Conservation (phyloP, 35 echinoderm and acorn worm genomes). For the Hemicentrotus pulcherrimus region DNA sequence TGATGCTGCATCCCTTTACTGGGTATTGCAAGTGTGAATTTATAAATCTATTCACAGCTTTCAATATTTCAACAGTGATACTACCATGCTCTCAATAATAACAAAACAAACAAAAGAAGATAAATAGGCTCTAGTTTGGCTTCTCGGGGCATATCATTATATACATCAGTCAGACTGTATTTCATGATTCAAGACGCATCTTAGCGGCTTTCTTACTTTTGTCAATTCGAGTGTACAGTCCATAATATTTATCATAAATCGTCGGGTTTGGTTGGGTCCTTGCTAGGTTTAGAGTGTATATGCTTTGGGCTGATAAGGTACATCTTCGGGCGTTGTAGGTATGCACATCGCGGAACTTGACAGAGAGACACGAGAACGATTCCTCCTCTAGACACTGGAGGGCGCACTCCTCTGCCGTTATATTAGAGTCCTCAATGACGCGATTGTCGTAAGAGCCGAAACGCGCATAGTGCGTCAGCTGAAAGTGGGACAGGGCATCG, state of each 20-base stretch:
- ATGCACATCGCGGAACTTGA: conserved; percentile 79
- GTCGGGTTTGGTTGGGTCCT: background rate
- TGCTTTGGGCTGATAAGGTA: conserved; percentile 71
- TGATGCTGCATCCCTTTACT: no score
- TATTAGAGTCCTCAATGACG: conserved; percentile 51
- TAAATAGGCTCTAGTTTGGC: no score
- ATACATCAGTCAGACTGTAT: no score
- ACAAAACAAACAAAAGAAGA: no score
- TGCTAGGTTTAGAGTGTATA: conserved; percentile 68
- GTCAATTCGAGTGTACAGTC: conserved; percentile 84
- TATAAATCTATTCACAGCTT: no score
- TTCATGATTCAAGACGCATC: no score
- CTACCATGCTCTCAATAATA: no score
- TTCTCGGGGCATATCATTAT: no score
- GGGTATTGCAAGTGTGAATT: no score
- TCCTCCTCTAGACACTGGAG: conserved; percentile 55
- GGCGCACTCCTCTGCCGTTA: conserved; percentile 79
- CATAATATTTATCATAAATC: conserved; percentile 15
- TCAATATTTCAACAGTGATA: no score
- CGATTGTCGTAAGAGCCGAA: conserved; percentile 61
- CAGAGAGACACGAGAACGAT: conserved; percentile 76
- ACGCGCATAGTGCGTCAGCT: conserved; percentile 41
- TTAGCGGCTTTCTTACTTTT: conserved; percentile 59
- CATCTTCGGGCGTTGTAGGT: conserved; percentile 58
- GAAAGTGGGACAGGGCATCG: conserved; percentile 63